Conservation (phyloP, 2,797 vertebrate genomes). For the Cynopterus sphinx region DNA sequence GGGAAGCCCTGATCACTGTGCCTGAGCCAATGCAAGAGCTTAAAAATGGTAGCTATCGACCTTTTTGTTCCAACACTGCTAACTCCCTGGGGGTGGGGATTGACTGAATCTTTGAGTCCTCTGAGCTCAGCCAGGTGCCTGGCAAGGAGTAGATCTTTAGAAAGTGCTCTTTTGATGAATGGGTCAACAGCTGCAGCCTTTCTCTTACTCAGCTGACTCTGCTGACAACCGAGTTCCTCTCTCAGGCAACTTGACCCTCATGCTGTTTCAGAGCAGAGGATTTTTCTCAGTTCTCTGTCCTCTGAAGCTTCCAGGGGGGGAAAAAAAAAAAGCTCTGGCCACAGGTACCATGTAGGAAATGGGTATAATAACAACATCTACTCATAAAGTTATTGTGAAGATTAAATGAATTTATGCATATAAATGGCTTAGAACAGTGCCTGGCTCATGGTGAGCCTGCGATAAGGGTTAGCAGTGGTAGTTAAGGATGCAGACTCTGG, state of each 20-base stretch:
- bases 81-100: not conserved
- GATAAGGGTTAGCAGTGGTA: no score
- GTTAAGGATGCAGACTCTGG: not conserved
- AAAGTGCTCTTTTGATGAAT: not conserved
- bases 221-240: not conserved
- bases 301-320: not conserved
- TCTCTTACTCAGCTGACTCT: not conserved
- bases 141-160: not conserved
- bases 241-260: not conserved
- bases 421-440: not conserved
- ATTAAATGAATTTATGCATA: not conserved
- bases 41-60: not conserved
- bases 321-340: not conserved
- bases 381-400: not conserved
- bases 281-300: not conserved
- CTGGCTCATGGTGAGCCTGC: not conserved
- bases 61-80: not conserved
- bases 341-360: not conserved
- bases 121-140: not conserved
- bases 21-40: not conserved
- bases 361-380: not conserved
- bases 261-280: not conserved
- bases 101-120: not conserved
- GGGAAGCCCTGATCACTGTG: not conserved
- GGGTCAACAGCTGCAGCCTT: not conserved